Percentiles rank a stretch among this genome's conserved stretches.
These are phyloP conservation scores for Myotis davidii DNA, from an alignment of 2,113 vertebrate species.

Conservation along the genomic window DNA sequence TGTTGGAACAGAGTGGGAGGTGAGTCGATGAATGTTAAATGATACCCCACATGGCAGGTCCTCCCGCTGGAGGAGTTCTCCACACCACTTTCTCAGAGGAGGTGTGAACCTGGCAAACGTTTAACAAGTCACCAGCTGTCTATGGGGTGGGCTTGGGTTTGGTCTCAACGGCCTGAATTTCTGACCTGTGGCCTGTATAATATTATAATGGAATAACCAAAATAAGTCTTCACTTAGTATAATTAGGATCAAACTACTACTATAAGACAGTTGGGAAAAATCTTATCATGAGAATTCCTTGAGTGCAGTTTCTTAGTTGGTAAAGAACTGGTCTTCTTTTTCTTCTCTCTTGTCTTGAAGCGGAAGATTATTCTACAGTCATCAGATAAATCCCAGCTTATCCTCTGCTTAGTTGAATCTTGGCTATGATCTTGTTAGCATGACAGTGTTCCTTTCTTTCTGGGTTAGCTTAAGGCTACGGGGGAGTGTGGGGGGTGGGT, in stretches of 20 bases:
- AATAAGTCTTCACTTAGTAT: neutral
- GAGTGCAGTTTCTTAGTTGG: neutral
- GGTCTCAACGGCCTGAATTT: neutral
- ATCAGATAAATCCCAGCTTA: neutral
- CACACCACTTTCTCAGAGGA: neutral
- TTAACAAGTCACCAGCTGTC: neutral
- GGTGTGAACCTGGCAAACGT: neutral
- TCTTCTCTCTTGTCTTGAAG: neutral
- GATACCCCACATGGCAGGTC: neutral
- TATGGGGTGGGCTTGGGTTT: neutral
- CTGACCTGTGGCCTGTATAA: neutral
- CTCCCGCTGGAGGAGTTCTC: neutral
- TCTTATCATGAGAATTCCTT: neutral
- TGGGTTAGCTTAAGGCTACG: neutral
- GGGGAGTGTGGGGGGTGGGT: rapidly evolving
- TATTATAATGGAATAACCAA: neutral
- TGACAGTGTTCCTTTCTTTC: neutral
- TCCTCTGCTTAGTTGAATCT: neutral
- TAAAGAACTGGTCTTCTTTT: neutral
- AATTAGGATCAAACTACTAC: neutral
- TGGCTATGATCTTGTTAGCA: neutral
- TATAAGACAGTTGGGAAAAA: neutral
- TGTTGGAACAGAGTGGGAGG: neutral
- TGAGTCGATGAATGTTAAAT: neutral
- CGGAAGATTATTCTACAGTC: neutral